Base-by-base conservation (phyloP, 2,113 vertebrate species). In the Notechis scutatus region DNA sequence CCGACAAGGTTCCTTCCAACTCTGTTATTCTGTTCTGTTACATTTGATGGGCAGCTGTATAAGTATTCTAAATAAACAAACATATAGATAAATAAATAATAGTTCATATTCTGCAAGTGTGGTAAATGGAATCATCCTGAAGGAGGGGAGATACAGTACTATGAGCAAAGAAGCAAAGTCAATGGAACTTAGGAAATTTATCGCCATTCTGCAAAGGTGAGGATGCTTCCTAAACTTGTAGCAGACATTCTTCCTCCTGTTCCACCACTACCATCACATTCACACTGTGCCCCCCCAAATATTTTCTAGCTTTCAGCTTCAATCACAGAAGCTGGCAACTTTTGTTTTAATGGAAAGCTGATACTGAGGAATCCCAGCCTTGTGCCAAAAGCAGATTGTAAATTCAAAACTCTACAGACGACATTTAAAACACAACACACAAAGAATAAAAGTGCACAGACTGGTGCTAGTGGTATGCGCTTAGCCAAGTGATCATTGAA, bases 321-420 rank as follows among this genome's bases (percentile, higher is more conserved):
- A 81, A 45, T 89, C 61, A 92, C 45, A 64, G 74, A 89, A 87
- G 50, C 50, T 74, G 55, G n/a, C 42, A 89, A 81, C 61, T 45
- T 55, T 89, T 89, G 61, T 81, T 92, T 90, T 55, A 89, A 74
- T 45, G 64, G 92, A 89, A 92, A 92, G 24, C 50, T 92, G 61
- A 92, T 56, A n/a, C 24, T 47, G 34, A 56, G 92, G 87, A 92
- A 92, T 89, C 52, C 92, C 8, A 9, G 12, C 42, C 39, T 39
- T 89, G 50, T 81, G 87, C 61, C 87, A 89, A 34, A 89, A 87
- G 24, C 92, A 92, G 87, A 74, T 45, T 45, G 47, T 56, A 23
- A 34, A 81, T 81, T 89, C 87, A 81, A 42, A 55, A 50, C 39
- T 81, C 74, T 50, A 59, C 34, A 12, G n/a, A 92, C 21, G 23